Conservation (phyloP, 2,113 vertebrate species). For the Vidua chalybeata region DNA sequence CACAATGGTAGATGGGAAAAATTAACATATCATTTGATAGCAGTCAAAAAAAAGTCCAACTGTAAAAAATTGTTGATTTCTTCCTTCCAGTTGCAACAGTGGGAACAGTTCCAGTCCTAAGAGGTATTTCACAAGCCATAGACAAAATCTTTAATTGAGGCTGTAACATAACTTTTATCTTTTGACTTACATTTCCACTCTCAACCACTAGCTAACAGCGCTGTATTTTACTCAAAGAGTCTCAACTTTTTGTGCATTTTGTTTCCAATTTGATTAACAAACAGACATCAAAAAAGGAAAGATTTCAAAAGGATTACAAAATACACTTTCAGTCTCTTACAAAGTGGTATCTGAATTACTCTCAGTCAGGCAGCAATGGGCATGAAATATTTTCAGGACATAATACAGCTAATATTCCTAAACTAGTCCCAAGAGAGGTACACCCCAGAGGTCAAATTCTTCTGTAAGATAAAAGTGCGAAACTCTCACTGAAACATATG, state of each 20-base stretch:
- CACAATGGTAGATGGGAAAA: neutral
- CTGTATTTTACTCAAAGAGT: neutral
- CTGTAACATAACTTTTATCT: neutral
- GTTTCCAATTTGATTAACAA: constrained; percentile 22
- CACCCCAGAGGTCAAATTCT: constrained; percentile 56
- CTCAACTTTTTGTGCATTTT: neutral
- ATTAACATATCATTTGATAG: neutral
- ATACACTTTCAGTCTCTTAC: neutral
- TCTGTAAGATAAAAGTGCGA: constrained; percentile 47
- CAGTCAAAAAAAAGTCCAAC: neutral
- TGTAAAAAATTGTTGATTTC: neutral
- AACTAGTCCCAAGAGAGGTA: constrained; percentile 28
- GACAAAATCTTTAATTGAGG: neutral
- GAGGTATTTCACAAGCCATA: neutral
- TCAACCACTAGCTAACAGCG: neutral
- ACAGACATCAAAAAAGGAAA: neutral
- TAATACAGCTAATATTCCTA: constrained; percentile 4
- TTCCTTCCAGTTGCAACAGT: neutral
- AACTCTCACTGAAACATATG: constrained; percentile 39
- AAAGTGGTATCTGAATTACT: constrained; percentile 13
- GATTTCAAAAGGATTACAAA: constrained; percentile 37
- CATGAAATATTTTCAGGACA: constrained; percentile 34
- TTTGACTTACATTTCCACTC: neutral
- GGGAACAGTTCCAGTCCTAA: neutral
- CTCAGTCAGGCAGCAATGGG: neutral